A percentile compares a stretch with the other conserved stretches of the same genome.
Evolutionary conservation across 2,888 invertebrate genomes (phyloP).

Genomic region (Apamea sordens): DNA sequence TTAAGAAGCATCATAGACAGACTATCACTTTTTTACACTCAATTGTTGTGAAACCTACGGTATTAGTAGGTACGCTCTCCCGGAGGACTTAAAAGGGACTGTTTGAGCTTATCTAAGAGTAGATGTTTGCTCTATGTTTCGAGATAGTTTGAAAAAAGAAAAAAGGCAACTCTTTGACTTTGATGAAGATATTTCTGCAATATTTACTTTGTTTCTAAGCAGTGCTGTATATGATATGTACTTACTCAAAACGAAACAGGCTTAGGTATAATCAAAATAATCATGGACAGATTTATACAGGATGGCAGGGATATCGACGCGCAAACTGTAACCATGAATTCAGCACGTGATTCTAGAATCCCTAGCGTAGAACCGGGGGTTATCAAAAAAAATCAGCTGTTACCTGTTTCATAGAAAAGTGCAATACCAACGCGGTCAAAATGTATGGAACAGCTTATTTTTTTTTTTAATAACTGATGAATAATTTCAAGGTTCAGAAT

Average conservation of each 20-base stretch:
- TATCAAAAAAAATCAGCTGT: too few species aligned
- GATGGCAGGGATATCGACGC: too few species aligned
- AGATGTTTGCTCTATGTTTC: slow-evolving; percentile 31
- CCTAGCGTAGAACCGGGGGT: too few species aligned
- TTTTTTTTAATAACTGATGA: too few species aligned
- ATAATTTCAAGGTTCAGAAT: too few species aligned
- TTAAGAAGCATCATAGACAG: background rate
- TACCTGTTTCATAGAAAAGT: too few species aligned
- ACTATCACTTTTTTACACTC: background rate
- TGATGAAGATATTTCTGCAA: slow-evolving; percentile 4
- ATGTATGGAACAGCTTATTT: too few species aligned
- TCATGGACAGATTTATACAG: background rate
- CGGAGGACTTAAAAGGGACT: background rate
- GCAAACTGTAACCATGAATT: too few species aligned
- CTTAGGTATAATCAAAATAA: background rate
- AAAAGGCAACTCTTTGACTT: slow-evolving; percentile 13
- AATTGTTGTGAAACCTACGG: slow-evolving; percentile 20
- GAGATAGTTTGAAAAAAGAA: slow-evolving; percentile 19
- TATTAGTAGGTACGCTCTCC: slow-evolving; percentile 9
- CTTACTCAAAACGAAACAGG: background rate
- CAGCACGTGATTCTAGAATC: too few species aligned
- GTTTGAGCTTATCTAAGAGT: slow-evolving; percentile 38
- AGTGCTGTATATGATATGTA: background rate
- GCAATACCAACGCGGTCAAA: too few species aligned
- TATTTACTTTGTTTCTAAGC: background rate